phyloP scores from a whole-genome alignment of 2,113 vertebrate species.

The Ahaetulla prasina region DNA sequence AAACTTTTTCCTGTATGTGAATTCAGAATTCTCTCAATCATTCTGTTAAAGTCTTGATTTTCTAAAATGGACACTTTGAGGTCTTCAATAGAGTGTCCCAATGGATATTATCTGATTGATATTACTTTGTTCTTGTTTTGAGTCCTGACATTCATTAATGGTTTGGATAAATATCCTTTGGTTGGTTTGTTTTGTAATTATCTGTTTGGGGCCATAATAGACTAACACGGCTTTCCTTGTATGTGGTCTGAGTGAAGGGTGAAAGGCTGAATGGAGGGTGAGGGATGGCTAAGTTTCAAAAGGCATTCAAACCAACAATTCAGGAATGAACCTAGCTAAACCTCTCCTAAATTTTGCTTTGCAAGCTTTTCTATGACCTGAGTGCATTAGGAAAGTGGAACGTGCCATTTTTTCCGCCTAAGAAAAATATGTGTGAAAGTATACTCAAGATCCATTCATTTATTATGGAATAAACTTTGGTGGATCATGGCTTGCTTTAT shows the following conservation, averaged over 20 bases:
- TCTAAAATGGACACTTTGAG: not conserved
- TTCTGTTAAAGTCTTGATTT: not conserved
- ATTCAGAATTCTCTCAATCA: not conserved
- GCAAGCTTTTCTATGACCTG: constrained; percentile 47
- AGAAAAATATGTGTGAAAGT: constrained; percentile 11
- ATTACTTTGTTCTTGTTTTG: not conserved
- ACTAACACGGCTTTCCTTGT: not conserved
- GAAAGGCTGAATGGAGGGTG: constrained; percentile 46
- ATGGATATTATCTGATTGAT: not conserved
- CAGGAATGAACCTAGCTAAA: constrained; percentile 55
- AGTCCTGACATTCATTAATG: not conserved
- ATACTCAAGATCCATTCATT: constrained; percentile 39
- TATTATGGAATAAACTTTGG: not conserved
- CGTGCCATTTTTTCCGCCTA: not conserved
- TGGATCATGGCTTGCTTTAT: not conserved
- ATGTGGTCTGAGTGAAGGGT: not conserved
- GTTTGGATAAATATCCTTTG: not conserved
- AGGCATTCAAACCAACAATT: constrained; percentile 59
- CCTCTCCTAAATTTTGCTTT: constrained; percentile 60
- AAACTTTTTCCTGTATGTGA: not conserved
- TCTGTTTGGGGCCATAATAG: not conserved
- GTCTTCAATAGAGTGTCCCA: not conserved
- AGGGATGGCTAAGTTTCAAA: constrained; percentile 52
- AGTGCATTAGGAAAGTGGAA: constrained; percentile 40
- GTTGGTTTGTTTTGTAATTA: not conserved